Evolutionary conservation across 1,140 invertebrate genomes (phyloP).

Genomic region (Coenobita brevimanus): DNA sequence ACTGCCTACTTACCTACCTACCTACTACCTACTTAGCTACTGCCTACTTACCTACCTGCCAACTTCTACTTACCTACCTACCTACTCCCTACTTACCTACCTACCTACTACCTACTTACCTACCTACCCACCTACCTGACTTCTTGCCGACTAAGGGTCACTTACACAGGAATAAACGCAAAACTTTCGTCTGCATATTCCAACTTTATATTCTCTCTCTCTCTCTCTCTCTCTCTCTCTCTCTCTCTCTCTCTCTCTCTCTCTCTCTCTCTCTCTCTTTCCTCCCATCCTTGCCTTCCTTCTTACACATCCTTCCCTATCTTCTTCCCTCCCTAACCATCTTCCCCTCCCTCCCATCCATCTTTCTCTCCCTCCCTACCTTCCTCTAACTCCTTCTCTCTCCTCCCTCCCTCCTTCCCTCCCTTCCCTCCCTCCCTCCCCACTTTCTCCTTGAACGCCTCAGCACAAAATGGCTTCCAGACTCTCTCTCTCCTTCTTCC

Average conservation of each 20-base stretch:
- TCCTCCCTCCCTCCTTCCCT: neutral
- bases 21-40: no score
- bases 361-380: neutral
- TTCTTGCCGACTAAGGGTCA: no score
- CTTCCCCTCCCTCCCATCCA: neutral
- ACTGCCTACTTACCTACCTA: no score
- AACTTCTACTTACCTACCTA: no score
- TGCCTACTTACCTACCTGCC: no score
- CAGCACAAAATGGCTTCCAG: neutral
- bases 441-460: no score
- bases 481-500: neutral
- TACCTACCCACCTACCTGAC: no score
- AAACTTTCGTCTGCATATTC: neutral
- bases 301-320: neutral
- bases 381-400: neutral
- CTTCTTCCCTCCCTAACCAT: neutral
- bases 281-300: neutral
- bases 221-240: constrained; percentile 14
- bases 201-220: neutral
- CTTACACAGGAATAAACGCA: neutral
- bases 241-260: neutral
- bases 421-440: neutral
- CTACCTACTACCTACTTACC: no score
- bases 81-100: no score
- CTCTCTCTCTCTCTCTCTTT: constrained; percentile 4